Percentiles rank a stretch among this genome's conserved stretches.
phyloP scores from a whole-genome alignment of 2,888 invertebrate genomes.

The Drosophila kanekoi region DNA sequence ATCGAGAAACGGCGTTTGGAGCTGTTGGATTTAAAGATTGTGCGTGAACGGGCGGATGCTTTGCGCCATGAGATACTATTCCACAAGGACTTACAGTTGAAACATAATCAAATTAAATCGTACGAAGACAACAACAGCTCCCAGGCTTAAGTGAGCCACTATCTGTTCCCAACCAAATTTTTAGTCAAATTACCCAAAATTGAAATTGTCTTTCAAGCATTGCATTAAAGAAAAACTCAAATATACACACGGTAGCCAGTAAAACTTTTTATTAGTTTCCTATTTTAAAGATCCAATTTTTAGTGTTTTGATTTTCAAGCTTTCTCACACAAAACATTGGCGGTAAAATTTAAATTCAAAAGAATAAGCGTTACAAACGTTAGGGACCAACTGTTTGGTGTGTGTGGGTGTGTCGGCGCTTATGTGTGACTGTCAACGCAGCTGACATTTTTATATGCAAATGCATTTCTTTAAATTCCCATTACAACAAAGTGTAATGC shows the following conservation, averaged over 20 bases:
- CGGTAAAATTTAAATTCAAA: conserved; percentile 2
- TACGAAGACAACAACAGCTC: conserved; percentile 66
- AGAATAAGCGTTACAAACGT: conserved; percentile 13
- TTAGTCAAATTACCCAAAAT: conserved; percentile 7
- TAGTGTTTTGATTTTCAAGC: too few relatives aligned
- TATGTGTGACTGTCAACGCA: conserved; percentile 42
- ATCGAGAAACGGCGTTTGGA: conserved; percentile 77
- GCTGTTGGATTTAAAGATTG: conserved; percentile 73
- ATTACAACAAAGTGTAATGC: conserved; percentile 3
- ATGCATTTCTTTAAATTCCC: conserved; percentile 17
- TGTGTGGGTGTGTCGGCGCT: conserved; percentile 14
- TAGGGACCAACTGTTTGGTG: neutral
- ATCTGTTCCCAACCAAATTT: conserved; percentile 23
- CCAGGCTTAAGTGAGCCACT: conserved; percentile 44
- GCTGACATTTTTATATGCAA: conserved; percentile 24
- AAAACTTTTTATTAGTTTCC: neutral
- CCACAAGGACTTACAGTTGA: conserved; percentile 75
- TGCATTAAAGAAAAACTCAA: conserved; percentile 16
- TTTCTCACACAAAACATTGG: too few relatives aligned
- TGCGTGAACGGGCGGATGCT: conserved; percentile 76
- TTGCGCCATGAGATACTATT: conserved; percentile 67
- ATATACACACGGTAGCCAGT: neutral
- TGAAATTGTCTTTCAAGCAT: neutral
- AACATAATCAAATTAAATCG: conserved; percentile 57
- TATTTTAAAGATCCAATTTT: too few relatives aligned